Percentiles rank a stretch among this genome's conserved stretches.
phyloP scores from a whole-genome alignment of 2,888 invertebrate genomes.

The Melanchra persicariae region DNA sequence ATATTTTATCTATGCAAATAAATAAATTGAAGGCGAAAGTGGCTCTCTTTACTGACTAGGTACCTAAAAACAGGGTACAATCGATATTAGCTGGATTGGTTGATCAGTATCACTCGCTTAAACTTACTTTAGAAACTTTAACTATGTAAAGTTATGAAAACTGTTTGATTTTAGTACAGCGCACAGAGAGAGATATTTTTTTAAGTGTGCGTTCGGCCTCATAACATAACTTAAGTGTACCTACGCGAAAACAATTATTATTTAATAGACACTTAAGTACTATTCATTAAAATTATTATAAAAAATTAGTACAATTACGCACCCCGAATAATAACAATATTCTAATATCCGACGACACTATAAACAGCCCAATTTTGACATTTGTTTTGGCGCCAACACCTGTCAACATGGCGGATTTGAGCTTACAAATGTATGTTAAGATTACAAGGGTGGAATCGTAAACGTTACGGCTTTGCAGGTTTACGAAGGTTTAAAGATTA shows the following conservation, averaged over 20 bases:
- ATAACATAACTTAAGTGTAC: too few relatives aligned
- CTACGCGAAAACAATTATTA: too few relatives aligned
- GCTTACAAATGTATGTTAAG: constrained; percentile 81
- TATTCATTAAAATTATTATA: too few relatives aligned
- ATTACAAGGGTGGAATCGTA: constrained; percentile 82
- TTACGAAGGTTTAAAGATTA: constrained; percentile 83
- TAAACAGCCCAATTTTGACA: constrained; percentile 82
- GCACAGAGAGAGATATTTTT: too few relatives aligned
- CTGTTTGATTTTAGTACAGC: not conserved
- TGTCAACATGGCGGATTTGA: constrained; percentile 85
- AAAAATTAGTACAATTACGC: not conserved
- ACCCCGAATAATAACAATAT: not conserved
- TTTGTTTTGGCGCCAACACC: constrained; percentile 81
- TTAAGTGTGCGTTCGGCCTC: too few relatives aligned
- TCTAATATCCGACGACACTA: constrained; percentile 55
- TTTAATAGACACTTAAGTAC: too few relatives aligned
- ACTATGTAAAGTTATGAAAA: not conserved
- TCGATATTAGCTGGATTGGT: not conserved
- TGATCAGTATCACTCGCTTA: not conserved
- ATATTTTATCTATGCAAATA: constrained; percentile 20
- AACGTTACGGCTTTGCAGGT: constrained; percentile 82
- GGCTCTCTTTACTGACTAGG: not conserved
- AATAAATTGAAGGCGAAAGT: not conserved
- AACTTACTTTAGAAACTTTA: not conserved
- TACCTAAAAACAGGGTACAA: not conserved